Evolutionary conservation across 1,140 invertebrate species (phyloP), one percentile per base, ranked within the genome.

Genomic region (Stenopsyche tienmushanensis): DNA sequence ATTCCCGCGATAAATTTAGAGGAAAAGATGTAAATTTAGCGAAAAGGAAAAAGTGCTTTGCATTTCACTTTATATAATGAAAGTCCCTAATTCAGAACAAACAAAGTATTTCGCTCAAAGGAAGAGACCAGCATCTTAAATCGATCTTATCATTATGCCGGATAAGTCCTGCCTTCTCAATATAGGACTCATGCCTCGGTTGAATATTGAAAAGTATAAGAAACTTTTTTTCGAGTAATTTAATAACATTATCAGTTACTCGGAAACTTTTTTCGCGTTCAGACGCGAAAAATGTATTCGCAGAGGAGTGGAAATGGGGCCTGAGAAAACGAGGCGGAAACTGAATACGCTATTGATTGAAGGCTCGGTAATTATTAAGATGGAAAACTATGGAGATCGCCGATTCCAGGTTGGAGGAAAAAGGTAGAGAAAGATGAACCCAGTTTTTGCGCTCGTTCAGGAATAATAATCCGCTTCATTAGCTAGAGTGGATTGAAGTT

Each of bases 391-490:
- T n/a, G n/a, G n/a, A 39, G 7, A 39, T n/a, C 34, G 34, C 34
- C 7, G 34, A 39, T 7, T 39, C n/a, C n/a, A 39, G n/a, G 34
- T 39, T 8, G 34, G 18, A 7, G 18, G 8, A 47, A 29, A 44
- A 24, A 21, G 41, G n/a, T 9, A 59, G 20, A 59, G 39, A 44
- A 44, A 41, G 57, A 39, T 15, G 13, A 26, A 10, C n/a, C 9
- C 10, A 50, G 49, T 60, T 66, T 66, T 66, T 62, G 50, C 39
- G 29, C 50, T 54, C 29, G 52, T 66, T 66, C 39, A 41, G 52
- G 65, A 62, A 62, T 62, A 66, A 66, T 66, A 66, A 66, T 66
- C 23, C 58, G 65, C 57, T 66, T 62, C 65, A 62, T 66, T 66
- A 66, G 42, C 34, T 17, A 62, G 60, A 66, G 58, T 66, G 65